Percentiles rank a stretch among this genome's conserved stretches.
Evolutionary conservation across 2,888 invertebrate genomes (phyloP).

Genomic region (Agonopterix subpropinquella): DNA sequence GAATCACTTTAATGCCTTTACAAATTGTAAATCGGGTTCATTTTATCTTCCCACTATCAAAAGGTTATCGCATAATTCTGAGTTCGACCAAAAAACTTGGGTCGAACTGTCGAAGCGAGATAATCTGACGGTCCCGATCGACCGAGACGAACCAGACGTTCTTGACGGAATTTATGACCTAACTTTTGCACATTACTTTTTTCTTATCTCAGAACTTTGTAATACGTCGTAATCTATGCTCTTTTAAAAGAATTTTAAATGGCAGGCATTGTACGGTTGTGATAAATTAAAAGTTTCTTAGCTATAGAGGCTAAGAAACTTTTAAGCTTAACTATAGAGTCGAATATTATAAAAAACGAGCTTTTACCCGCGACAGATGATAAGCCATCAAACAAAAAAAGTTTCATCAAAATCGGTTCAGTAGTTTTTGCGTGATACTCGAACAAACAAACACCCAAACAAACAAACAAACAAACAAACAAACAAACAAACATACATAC

Average conservation of each 20-base stretch:
- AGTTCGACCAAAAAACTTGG: slow-evolving; percentile 42
- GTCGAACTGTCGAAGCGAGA: slow-evolving; percentile 57
- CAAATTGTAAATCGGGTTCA: background rate
- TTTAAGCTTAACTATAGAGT: no score
- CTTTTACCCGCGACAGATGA: no score
- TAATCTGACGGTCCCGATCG: slow-evolving; percentile 53
- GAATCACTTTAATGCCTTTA: no score
- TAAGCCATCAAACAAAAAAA: no score
- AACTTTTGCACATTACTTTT: slow-evolving; percentile 66
- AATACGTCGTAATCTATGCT: slow-evolving; percentile 35
- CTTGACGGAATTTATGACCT: slow-evolving; percentile 58
- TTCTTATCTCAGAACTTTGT: slow-evolving; percentile 57
- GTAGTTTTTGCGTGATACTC: no score
- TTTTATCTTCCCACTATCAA: slow-evolving; percentile 16
- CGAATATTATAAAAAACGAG: no score
- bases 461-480: no score
- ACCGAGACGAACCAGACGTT: slow-evolving; percentile 60
- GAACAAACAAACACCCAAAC: no score
- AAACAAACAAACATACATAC: no score
- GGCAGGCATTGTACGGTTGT: background rate
- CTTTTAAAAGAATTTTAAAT: background rate
- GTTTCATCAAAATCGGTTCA: no score
- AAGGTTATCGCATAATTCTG: slow-evolving; percentile 42
- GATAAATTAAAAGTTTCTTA: background rate
- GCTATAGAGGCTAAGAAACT: no score